Percentiles rank a stretch among this genome's conserved stretches.
These are phyloP conservation scores for Ceraclea dissimilis DNA, from an alignment of 2,888 invertebrate genomes.

Conservation along the genomic window DNA sequence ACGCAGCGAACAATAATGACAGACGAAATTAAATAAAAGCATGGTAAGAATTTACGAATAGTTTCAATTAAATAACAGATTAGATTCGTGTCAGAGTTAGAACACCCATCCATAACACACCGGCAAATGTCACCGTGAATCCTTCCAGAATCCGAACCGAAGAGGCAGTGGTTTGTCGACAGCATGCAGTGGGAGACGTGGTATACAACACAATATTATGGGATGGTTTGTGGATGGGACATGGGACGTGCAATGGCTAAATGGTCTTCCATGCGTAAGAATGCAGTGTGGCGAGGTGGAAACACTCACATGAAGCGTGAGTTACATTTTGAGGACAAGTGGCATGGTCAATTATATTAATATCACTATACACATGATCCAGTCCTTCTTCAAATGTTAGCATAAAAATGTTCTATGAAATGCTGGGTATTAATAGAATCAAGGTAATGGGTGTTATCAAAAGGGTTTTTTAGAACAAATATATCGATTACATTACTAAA, in stretches of 20 bases:
- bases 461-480: too few relatives aligned
- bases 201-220: not conserved
- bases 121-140: constrained; percentile 2
- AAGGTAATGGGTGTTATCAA: too few relatives aligned
- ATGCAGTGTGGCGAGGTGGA: constrained; percentile 4
- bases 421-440: too few relatives aligned
- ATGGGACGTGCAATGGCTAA: not conserved
- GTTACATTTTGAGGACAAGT: constrained; percentile 1
- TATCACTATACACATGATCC: too few relatives aligned
- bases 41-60: too few relatives aligned
- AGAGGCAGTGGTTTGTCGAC: not conserved
- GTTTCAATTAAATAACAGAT: too few relatives aligned
- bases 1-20: too few relatives aligned
- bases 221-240: not conserved
- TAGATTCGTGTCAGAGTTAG: too few relatives aligned
- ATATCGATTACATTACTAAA: too few relatives aligned
- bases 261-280: constrained; percentile 3
- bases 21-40: too few relatives aligned
- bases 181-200: not conserved
- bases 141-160: not conserved
- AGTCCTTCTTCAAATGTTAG: too few relatives aligned
- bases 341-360: not conserved
- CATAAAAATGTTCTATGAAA: too few relatives aligned
- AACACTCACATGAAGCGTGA: constrained; percentile 2
- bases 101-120: not conserved